Evolutionary conservation across 2,888 invertebrate genomes (phyloP), one percentile per base, ranked within the genome.

Genomic region (Dorcus parallelipipedus): DNA sequence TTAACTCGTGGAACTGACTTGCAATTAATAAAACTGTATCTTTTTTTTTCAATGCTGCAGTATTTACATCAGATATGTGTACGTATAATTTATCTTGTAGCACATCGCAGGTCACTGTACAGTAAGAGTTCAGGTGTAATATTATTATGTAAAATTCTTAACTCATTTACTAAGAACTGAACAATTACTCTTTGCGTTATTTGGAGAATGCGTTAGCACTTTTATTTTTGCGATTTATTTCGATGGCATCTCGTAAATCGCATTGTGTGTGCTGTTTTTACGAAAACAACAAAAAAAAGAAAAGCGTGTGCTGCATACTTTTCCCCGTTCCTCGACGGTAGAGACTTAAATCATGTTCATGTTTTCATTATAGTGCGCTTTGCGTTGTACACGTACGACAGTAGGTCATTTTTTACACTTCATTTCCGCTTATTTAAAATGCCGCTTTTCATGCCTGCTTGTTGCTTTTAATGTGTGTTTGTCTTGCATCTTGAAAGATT

Each of bases 41-140:
- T 45, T 60, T 56, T 49, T 56, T 60, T 50, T 48, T 53, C 43
- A 57, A 55, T 59, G 55, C 77, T 68, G 73, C 81, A 83, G 83
- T 83, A 83, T 79, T 81, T 81, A 68, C 82, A 82, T 78, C 82
- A 83, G 75, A 81, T 82, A 78, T 81, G 80, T 80, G 82, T 78
- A 78, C 68, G 78, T 78, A 78, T 63, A 65, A 64, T 62, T 65
- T 60, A 65, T 61, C 60, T 56, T 56, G 47, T 60, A 49, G 54
- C 50, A 62, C 56, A 50, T 59, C 53, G 59, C 57, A 49, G 69
- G 69, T 69, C 67, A 69, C 56, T 62, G 54, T 65, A 67, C 69
- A 67, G 69, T 67, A 66, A 67, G 69, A 67, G 67, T 66, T 66
- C 65, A 66, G 54, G 54, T 61, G 65, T 63, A 57, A 64, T 64